Base-by-base conservation (phyloP, 2,113 vertebrate species). In the Conger conger region DNA sequence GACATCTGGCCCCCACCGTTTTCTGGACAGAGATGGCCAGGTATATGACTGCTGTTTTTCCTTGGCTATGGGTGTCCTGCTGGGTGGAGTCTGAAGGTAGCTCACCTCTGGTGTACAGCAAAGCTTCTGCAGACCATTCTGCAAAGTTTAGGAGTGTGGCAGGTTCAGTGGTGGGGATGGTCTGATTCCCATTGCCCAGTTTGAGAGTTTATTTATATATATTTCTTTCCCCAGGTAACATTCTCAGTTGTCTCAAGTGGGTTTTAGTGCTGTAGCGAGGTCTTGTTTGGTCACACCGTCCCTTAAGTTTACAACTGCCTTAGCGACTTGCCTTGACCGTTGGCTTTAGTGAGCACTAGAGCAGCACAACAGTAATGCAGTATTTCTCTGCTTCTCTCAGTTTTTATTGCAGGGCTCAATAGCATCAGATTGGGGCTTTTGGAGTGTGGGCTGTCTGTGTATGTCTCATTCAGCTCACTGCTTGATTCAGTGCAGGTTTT, bases 281-380 rank as follows among this genome's bases (percentile, higher is more conserved):
- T 33, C 23, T 36, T 82, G 18, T 33, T 68, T 23, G 8, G 4
- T 57, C 16, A 0, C 36, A 13, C 27, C 27, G 45, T 78, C 35
- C 38, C 38, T 20, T 76, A n/a, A 3, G 73, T 76, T 81, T 81
- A 53, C 15, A 4, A 35, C n/a, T 81, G 80, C 80, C 80, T 81
- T 81, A 35, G 30, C 45, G 16, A 57, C 33, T 35, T 81, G 30
- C 50, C 45, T 36, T 81, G n/a, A 50, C 50, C 11, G 33, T 4
- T 81, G 30, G 50, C 80, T 81, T 78, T 81, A 57, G 80, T 30
- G n/a, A 42, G 50, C 45, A 15, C 45, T 81, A 16, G 50, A 30
- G n/a, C 42, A 57, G 50, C 20, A 53, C 45, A 3, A 53, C 80
- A 81, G 80, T 81, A 30, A 9, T 50, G 40, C 40, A 81, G 18